Evolutionary conservation across 2,797 vertebrate genomes (phyloP).

Genomic region (Catamblyrhynchus diadema): DNA sequence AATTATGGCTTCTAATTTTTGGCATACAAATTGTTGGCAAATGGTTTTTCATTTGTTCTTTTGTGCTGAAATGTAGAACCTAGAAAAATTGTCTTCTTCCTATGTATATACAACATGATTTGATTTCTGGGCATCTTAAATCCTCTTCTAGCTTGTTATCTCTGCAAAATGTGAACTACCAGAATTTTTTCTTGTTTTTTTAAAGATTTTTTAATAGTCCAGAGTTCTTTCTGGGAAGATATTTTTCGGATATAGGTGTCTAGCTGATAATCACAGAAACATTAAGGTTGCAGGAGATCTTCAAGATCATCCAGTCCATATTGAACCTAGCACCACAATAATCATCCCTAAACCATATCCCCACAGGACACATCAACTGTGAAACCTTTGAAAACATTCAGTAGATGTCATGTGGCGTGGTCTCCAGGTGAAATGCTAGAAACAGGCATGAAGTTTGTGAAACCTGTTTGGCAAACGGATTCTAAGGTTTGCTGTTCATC

Average conservation of each 20-base stretch:
- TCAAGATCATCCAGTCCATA: neutral
- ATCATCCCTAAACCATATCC: neutral
- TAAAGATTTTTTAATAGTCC: accelerated
- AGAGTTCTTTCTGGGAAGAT: neutral
- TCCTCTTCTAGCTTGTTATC: neutral
- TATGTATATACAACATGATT: neutral
- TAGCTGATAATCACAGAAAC: neutral
- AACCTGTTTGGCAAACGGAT: neutral
- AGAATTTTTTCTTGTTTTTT: neutral
- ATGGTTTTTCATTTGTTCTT: neutral
- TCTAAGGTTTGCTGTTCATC: neutral
- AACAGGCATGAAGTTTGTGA: neutral
- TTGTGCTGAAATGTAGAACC: neutral
- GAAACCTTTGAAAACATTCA: neutral
- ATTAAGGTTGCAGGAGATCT: neutral
- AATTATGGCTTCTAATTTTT: constrained; percentile 45
- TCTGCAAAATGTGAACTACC: neutral
- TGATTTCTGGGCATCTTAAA: neutral
- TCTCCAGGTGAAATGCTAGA: neutral
- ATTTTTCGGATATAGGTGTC: neutral
- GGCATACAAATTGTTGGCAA: neutral
- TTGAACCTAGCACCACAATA: neutral
- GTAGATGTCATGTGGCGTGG: neutral
- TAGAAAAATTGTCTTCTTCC: neutral
- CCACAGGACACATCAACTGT: neutral